Evolutionary conservation across 2,888 invertebrate genomes (phyloP).

Genomic region (Steinernema scapterisci): DNA sequence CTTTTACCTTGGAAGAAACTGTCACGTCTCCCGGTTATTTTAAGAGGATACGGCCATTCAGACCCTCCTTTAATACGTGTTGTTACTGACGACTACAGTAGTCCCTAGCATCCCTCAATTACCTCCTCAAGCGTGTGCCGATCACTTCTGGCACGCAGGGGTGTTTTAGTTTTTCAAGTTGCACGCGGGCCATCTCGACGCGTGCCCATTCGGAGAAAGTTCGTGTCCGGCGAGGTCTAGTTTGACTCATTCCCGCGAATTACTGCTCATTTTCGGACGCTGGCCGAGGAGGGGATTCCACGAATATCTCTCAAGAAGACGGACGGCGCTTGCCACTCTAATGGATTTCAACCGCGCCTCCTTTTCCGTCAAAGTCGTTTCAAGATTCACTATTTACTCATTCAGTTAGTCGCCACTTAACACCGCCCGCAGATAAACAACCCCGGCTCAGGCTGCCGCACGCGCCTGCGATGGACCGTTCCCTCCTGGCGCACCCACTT

Average conservation of each 20-base stretch:
- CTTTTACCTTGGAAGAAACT: too few species aligned
- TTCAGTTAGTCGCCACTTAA: slow-evolving; percentile 29
- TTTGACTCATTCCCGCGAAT: slow-evolving; percentile 7
- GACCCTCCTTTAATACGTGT: too few species aligned
- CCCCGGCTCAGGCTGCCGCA: background rate
- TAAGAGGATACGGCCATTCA: too few species aligned
- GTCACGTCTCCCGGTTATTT: background rate
- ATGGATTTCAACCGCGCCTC: slow-evolving; percentile 29
- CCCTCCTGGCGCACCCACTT: background rate
- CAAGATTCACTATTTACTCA: slow-evolving; percentile 30
- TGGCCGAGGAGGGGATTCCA: slow-evolving; percentile 9
- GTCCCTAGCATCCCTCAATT: background rate
- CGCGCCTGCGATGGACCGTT: background rate
- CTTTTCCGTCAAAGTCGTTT: background rate
- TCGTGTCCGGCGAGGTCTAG: too few species aligned
- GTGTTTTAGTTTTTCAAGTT: background rate
- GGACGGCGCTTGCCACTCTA: slow-evolving; percentile 12
- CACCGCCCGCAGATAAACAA: slow-evolving; percentile 28
- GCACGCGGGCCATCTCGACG: slow-evolving; percentile 1
- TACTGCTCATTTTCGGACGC: slow-evolving; percentile 19
- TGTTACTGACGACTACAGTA: too few species aligned
- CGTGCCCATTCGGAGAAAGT: slow-evolving; percentile 21
- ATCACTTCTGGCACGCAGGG: slow-evolving; percentile 16
- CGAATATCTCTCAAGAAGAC: background rate
- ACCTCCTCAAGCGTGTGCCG: background rate